Evolutionary conservation across 2,888 invertebrate species (phyloP).

Genomic region (Melolontha melolontha): DNA sequence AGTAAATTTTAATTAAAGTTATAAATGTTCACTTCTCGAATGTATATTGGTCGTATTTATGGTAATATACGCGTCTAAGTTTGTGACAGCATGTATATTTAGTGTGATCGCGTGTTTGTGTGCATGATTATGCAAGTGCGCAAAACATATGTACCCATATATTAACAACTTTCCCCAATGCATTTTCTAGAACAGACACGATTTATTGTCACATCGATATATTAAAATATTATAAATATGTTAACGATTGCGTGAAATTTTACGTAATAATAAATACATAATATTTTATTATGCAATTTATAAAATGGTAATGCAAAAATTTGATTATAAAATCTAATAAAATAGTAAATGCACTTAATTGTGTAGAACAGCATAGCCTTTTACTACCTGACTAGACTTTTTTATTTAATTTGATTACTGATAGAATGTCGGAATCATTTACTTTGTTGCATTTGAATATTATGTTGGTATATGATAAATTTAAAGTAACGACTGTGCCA

Average conservation of each 20-base stretch:
- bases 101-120: slow-evolving; percentile 8
- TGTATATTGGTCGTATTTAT: slow-evolving; percentile 17
- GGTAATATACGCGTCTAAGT: neutral
- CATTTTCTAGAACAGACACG: slow-evolving; percentile 41
- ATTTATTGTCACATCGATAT: slow-evolving; percentile 48
- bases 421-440: too few species aligned
- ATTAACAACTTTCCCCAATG: slow-evolving; percentile 48
- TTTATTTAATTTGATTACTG: too few species aligned
- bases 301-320: too few species aligned
- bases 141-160: slow-evolving; percentile 30
- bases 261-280: slow-evolving; percentile 21
- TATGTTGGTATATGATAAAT: too few species aligned
- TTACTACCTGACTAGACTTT: too few species aligned
- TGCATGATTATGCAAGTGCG: slow-evolving; percentile 44
- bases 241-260: slow-evolving; percentile 6
- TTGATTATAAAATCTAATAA: too few species aligned
- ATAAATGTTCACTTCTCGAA: slow-evolving; percentile 35
- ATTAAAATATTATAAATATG: slow-evolving; percentile 41
- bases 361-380: too few species aligned
- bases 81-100: neutral
- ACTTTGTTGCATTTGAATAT: too few species aligned
- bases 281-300: slow-evolving; percentile 10
- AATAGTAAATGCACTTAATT: too few species aligned
- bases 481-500: too few species aligned
- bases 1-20: slow-evolving; percentile 44